A percentile compares a stretch with the other conserved stretches of the same genome.
These are phyloP conservation scores for Petaurus breviceps DNA, from an alignment of 2,113 vertebrate species.

Conservation along the genomic window DNA sequence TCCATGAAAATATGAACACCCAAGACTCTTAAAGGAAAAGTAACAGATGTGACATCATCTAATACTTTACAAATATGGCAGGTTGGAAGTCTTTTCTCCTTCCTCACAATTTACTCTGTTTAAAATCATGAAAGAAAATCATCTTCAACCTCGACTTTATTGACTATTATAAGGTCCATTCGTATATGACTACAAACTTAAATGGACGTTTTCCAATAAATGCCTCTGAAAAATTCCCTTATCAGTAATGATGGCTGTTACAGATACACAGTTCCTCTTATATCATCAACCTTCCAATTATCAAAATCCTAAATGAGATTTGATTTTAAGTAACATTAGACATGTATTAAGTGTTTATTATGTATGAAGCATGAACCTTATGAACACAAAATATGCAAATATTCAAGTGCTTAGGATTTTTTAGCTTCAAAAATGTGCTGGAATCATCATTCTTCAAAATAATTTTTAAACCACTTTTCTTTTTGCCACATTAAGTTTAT, in stretches of 20 bases:
- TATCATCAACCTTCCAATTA: not conserved
- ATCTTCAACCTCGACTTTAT: not conserved
- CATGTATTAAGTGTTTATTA: too few relatives aligned
- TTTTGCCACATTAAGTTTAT: slow-evolving; percentile 14
- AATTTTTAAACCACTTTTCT: slow-evolving; percentile 4
- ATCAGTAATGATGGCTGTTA: too few relatives aligned
- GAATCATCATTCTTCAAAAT: too few relatives aligned
- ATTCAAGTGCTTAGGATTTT: too few relatives aligned
- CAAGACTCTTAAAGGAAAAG: slow-evolving; percentile 51
- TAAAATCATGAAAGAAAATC: slow-evolving; percentile 27
- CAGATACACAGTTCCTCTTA: too few relatives aligned
- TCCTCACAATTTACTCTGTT: not conserved
- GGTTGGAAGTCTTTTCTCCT: too few relatives aligned
- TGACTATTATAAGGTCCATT: too few relatives aligned
- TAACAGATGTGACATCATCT: not conserved
- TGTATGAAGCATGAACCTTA: too few relatives aligned
- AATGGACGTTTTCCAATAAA: not conserved
- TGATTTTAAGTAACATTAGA: not conserved
- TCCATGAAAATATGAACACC: slow-evolving; percentile 64
- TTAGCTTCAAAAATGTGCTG: too few relatives aligned
- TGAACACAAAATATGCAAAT: too few relatives aligned
- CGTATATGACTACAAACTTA: not conserved
- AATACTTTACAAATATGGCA: slow-evolving; percentile 21
- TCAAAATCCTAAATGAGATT: slow-evolving; percentile 32
- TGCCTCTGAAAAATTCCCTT: too few relatives aligned